phyloP scores from a whole-genome alignment of 2,888 invertebrate genomes.

The Ommatoiulus sabulosus region DNA sequence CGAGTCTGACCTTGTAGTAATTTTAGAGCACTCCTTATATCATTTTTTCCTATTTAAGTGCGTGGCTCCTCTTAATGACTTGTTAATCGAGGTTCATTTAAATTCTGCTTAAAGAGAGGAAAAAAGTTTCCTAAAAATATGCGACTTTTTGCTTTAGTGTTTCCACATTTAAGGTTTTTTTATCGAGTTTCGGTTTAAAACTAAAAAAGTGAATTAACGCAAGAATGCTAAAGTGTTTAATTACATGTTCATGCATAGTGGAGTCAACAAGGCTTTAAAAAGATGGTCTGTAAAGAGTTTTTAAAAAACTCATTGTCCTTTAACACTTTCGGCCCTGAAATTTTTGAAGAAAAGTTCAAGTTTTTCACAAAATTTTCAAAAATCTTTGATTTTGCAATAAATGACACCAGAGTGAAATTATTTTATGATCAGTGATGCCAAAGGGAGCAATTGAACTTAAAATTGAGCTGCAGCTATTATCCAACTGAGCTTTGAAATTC shows the following conservation, averaged over 20 bases:
- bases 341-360: not conserved
- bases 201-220: conserved; percentile 29
- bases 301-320: not conserved
- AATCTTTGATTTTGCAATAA: no score
- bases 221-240: not conserved
- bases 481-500: no score
- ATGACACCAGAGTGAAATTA: no score
- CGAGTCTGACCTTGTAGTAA: not conserved
- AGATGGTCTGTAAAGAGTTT: not conserved
- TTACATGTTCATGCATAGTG: not conserved
- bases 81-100: not conserved
- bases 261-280: not conserved
- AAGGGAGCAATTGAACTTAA: no score
- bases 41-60: not conserved
- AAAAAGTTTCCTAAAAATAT: not conserved
- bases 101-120: not conserved
- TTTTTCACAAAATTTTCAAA: not conserved
- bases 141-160: not conserved
- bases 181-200: not conserved
- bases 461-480: no score
- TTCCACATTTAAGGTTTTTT: not conserved
- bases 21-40: not conserved
- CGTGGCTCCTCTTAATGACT: not conserved
- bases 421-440: no score
- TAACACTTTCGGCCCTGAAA: not conserved